Percentiles rank a stretch among this genome's conserved stretches.
Evolutionary conservation across 2,888 invertebrate species (phyloP).

Genomic region (Melipona bicolor): DNA sequence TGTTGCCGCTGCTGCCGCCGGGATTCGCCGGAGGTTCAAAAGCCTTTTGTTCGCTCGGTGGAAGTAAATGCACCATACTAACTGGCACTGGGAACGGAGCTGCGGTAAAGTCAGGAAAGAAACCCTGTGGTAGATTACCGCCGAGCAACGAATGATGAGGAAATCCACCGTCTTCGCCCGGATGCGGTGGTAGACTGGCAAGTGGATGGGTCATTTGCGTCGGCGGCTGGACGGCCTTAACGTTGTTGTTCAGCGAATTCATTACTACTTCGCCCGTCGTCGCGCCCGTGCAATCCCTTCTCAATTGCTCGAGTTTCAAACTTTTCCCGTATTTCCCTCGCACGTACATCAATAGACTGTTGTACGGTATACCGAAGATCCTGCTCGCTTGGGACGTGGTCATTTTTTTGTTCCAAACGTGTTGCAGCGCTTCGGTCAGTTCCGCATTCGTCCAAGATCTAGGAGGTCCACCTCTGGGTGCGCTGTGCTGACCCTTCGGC

Average conservation of each 20-base stretch:
- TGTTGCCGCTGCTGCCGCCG: constrained; percentile 84
- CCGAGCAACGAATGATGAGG: constrained; percentile 79
- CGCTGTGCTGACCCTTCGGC: constrained; percentile 96
- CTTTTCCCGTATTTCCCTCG: constrained; percentile 97
- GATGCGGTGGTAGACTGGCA: constrained; percentile 75
- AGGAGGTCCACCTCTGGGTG: constrained; percentile 95
- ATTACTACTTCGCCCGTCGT: constrained; percentile 89
- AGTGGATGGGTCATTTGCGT: constrained; percentile 77
- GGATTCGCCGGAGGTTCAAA: constrained; percentile 86
- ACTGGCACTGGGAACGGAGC: constrained; percentile 92
- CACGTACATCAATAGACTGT: constrained; percentile 96
- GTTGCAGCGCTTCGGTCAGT: constrained; percentile 94
- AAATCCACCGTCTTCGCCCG: constrained; percentile 76
- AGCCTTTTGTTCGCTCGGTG: constrained; percentile 91
- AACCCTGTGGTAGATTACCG: constrained; percentile 88
- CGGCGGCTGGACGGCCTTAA: constrained; percentile 85
- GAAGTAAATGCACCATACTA: constrained; percentile 93
- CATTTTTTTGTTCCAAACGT: constrained; percentile 98
- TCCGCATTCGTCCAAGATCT: constrained; percentile 97
- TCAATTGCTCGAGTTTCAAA: constrained; percentile 93
- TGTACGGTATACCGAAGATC: constrained; percentile 97
- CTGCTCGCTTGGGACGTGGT: constrained; percentile 96
- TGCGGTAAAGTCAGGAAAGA: constrained; percentile 92
- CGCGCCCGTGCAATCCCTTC: constrained; percentile 94
- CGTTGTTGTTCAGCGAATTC: constrained; percentile 86